Base-by-base conservation (phyloP, 2,888 invertebrate species). In the Yponomeuta cagnagella region DNA sequence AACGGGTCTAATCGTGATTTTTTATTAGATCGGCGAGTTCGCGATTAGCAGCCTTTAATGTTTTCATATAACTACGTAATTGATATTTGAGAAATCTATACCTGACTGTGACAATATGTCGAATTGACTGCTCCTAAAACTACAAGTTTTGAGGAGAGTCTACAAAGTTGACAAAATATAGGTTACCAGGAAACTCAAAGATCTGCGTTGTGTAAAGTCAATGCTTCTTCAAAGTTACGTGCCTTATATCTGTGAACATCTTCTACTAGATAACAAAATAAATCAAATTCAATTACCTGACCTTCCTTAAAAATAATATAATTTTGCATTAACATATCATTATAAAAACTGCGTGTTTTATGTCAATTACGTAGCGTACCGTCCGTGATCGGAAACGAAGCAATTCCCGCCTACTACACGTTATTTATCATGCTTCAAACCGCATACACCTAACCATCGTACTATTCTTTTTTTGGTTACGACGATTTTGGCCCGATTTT, bases 331-430 rank as follows among this genome's bases (percentile, higher is more conserved):
- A 58, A 58, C 52, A 58, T 58, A 58, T 12, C 15, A 58, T 58
- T 58, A 58, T 58, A 58, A 58, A 58, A 58, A 58, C 52, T 58
- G 64, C 64, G 30, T 64, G 64, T 31, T 64, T n/a, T 23, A n/a
- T 67, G 67, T 67, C 37, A 33, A 37, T 67, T 67, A 67, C n/a
- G 43, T 67, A 67, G 33, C n/a, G 43, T 67, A 67, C 10, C n/a
- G 31, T 33, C 33, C 67, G 67, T 67, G 67, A 67, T 43, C 67
- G 67, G 67, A 67, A 67, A 67, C 15, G 37, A 67, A 15, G 33
- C 43, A 43, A 52, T 15, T 58, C 52, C 1, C 52, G 52, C 3
- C 15, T 4, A 58, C 15, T 58, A 58, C 52, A 15, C 52, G 15
- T 15, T 2, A 12, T 58, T 15, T 15, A 58, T 58, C 52, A 58